Evolutionary conservation across 2,113 vertebrate genomes (phyloP).

Genomic region (Neotoma lepida): DNA sequence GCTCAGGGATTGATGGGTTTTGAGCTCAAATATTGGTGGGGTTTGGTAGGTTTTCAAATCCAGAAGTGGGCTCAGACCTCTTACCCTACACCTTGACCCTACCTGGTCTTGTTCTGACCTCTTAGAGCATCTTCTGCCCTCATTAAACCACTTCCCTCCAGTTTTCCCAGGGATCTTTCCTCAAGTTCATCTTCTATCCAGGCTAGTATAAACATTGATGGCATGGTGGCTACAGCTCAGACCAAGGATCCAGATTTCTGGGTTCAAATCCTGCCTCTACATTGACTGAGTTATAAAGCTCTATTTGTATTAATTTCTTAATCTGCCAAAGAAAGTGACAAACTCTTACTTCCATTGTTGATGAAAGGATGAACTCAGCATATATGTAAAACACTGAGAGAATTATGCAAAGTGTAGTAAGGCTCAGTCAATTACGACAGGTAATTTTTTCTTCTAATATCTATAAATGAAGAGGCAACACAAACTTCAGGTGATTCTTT

Average conservation of each 20-base stretch:
- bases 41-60: background rate
- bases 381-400: background rate
- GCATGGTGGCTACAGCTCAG: background rate
- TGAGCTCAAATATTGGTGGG: background rate
- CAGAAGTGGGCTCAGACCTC: background rate
- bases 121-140: background rate
- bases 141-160: background rate
- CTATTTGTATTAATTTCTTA: background rate
- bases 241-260: background rate
- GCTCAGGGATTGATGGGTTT: background rate
- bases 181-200: background rate
- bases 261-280: background rate
- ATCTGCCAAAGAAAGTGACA: background rate
- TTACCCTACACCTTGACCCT: background rate
- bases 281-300: background rate
- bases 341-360: background rate
- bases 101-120: background rate
- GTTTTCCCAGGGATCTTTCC: background rate
- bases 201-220: background rate
- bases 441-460: background rate
- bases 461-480: background rate
- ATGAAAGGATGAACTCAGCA: background rate
- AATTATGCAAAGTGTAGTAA: background rate
- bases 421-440: background rate
- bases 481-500: background rate